Conservation (phyloP, 2,888 invertebrate species). For the Noctua janthina region DNA sequence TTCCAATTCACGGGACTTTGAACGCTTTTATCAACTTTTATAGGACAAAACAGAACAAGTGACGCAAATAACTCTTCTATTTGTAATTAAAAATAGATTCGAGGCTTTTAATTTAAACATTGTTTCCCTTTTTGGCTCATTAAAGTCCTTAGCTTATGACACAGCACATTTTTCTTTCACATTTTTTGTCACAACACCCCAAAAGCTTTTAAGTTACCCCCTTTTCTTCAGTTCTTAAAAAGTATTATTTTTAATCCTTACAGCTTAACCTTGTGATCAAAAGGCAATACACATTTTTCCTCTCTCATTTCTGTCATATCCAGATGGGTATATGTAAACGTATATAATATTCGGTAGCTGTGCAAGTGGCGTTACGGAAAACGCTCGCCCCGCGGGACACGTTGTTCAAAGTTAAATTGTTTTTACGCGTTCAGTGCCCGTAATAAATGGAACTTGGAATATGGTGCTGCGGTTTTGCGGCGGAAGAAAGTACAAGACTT, state of each 20-base stretch:
- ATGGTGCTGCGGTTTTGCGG: conserved; percentile 60
- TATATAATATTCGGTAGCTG: conserved; percentile 59
- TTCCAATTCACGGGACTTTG: conserved; percentile 61
- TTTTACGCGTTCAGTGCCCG: conserved; percentile 66
- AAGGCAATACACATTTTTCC: conserved; percentile 42
- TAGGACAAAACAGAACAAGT: conserved; percentile 22
- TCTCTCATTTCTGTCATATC: conserved; percentile 47
- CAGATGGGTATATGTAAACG: conserved; percentile 45
- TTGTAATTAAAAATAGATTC: conserved; percentile 34
- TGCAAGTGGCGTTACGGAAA: conserved; percentile 56
- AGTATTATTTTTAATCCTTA: conserved; percentile 56
- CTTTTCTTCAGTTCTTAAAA: conserved; percentile 21
- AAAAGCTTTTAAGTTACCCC: conserved; percentile 34
- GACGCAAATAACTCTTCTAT: conserved; percentile 7
- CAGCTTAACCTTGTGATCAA: conserved; percentile 47
- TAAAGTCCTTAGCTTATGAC: conserved; percentile 20
- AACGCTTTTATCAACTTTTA: conserved; percentile 62
- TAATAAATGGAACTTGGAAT: conserved; percentile 63
- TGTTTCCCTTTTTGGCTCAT: conserved; percentile 17
- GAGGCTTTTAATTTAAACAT: conserved; percentile 15
- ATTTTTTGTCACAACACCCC: conserved; percentile 24
- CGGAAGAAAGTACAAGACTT: conserved; percentile 32
- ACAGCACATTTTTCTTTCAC: not conserved
- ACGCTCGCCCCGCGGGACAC: conserved; percentile 58
- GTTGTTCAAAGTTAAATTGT: conserved; percentile 68